Percentiles rank a stretch among this genome's conserved stretches.
phyloP scores from a whole-genome alignment of 2,113 vertebrate genomes.

The Lampris incognitus region DNA sequence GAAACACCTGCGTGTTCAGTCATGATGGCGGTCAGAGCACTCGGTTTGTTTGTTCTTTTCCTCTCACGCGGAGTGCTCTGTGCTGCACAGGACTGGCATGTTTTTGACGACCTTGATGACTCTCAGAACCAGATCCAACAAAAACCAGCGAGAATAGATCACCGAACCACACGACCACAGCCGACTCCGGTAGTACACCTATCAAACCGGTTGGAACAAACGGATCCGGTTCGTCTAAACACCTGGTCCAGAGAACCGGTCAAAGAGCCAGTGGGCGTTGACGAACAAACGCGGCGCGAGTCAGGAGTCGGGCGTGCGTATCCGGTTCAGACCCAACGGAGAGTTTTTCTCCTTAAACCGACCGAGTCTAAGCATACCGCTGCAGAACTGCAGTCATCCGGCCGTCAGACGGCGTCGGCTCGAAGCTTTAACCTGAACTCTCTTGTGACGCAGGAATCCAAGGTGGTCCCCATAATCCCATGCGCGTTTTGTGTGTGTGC shows the following conservation, averaged over 20 bases:
- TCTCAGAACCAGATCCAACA: constrained; percentile 5
- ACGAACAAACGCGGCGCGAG: not conserved
- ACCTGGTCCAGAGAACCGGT: not conserved
- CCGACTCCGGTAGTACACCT: not conserved
- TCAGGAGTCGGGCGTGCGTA: not conserved
- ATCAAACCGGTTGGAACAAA: constrained; percentile 8
- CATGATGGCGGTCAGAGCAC: constrained; percentile 48
- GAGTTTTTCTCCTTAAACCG: not conserved
- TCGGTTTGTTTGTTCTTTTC: constrained; percentile 46
- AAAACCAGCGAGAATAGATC: not conserved
- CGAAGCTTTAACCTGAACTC: constrained; percentile 41
- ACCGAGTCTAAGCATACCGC: not conserved
- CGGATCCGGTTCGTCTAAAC: accelerated
- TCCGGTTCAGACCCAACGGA: not conserved
- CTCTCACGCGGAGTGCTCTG: constrained; percentile 12
- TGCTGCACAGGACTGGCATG: not conserved
- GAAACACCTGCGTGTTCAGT: constrained; percentile 18
- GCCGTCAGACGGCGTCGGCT: not conserved
- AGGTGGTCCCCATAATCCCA: constrained; percentile 20
- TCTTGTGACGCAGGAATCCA: constrained; percentile 20
- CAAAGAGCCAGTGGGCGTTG: too few species aligned
- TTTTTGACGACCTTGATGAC: not conserved
- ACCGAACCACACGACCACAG: accelerated
- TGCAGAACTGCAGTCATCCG: not conserved
- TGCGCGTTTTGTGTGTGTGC: not conserved